Conservation (phyloP, 2,888 invertebrate genomes). For the Therioaphis trifolii region DNA sequence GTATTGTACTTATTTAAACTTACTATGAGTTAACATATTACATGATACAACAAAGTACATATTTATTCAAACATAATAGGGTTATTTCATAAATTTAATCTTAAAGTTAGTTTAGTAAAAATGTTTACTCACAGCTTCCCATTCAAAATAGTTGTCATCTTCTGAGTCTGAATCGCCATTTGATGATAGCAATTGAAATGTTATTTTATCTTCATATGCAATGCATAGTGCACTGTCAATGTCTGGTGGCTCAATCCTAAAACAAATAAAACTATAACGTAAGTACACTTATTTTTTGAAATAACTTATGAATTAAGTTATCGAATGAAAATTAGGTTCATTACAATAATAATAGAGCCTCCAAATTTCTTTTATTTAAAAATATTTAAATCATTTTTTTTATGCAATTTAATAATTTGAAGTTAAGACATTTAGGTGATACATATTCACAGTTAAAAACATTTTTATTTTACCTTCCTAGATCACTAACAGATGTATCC, state of each 20-base stretch:
- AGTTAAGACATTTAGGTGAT: background rate
- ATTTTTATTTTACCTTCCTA: slow-evolving; percentile 75
- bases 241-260: slow-evolving; percentile 75
- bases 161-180: slow-evolving; percentile 78
- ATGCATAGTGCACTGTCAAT: slow-evolving; percentile 72
- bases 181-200: slow-evolving; percentile 72
- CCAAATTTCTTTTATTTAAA: too few relatives aligned
- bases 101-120: background rate
- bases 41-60: too few relatives aligned
- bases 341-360: too few relatives aligned
- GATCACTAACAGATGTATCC: slow-evolving; percentile 75
- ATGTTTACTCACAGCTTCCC: slow-evolving; percentile 77
- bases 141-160: slow-evolving; percentile 81
- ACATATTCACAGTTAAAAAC: background rate
- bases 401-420: background rate
- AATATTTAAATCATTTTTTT: too few relatives aligned
- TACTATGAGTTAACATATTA: too few relatives aligned
- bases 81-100: too few relatives aligned
- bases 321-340: too few relatives aligned
- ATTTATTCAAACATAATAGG: too few relatives aligned
- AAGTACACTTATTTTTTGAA: background rate
- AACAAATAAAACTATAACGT: background rate
- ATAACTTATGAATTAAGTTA: too few relatives aligned
- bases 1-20: too few relatives aligned
- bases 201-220: slow-evolving; percentile 76